Percentiles rank a stretch among this genome's conserved stretches.
Evolutionary conservation across 2,888 invertebrate species (phyloP).

Genomic region (Strigamia transsilvanica): DNA sequence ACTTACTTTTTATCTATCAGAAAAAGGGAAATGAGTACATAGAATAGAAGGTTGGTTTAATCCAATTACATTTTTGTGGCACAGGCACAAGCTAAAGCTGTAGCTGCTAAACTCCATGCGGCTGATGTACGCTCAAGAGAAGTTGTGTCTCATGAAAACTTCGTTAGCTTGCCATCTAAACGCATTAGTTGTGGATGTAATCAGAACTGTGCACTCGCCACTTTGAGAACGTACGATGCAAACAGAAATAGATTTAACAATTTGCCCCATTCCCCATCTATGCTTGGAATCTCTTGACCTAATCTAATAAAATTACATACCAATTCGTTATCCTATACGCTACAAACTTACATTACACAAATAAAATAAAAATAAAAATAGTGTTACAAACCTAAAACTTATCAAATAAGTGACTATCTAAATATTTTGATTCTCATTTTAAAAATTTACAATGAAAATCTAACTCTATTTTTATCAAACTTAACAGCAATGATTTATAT

Average conservation of each 20-base stretch:
- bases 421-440: too few species aligned
- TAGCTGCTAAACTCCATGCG: constrained; percentile 32
- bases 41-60: constrained; percentile 9
- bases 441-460: too few species aligned
- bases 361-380: background rate
- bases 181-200: constrained; percentile 45
- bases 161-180: constrained; percentile 50
- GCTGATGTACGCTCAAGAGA: constrained; percentile 44
- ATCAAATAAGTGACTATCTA: too few species aligned
- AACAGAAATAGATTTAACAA: constrained; percentile 41
- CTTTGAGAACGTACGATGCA: constrained; percentile 33
- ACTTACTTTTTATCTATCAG: constrained; percentile 6
- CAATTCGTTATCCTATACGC: background rate
- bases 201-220: constrained; percentile 42
- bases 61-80: constrained; percentile 40
- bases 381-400: too few species aligned
- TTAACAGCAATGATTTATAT: background rate
- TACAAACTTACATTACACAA: background rate
- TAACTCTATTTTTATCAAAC: background rate
- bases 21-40: background rate
- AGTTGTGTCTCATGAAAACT: constrained; percentile 44
- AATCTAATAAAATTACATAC: constrained; percentile 24
- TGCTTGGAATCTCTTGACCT: background rate
- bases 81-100: constrained; percentile 26
- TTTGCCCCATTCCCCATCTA: background rate